A percentile compares a stretch with the other conserved stretches of the same genome.
These are phyloP conservation scores for Drosophila kanapiae DNA, from an alignment of 1,140 invertebrate genomes.

Conservation along the genomic window DNA sequence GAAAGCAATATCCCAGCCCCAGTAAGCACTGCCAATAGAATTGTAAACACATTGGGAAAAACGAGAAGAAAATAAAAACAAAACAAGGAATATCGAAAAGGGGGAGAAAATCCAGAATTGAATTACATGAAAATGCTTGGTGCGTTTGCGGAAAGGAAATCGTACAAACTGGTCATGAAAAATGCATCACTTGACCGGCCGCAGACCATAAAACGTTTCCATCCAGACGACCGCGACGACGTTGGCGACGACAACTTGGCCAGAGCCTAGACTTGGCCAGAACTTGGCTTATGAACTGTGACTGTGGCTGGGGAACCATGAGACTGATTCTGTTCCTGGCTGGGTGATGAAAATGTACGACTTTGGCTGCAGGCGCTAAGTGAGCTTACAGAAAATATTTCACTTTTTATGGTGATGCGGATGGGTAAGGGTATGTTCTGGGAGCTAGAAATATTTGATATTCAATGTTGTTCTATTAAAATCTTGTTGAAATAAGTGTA, in stretches of 20 bases:
- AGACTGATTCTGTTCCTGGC: slow-evolving; percentile 50
- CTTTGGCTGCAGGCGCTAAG: slow-evolving; percentile 71
- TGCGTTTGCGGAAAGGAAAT: slow-evolving; percentile 79
- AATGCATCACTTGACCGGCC: slow-evolving; percentile 70
- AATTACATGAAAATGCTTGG: slow-evolving; percentile 80
- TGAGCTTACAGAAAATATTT: slow-evolving; percentile 65
- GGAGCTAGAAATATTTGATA: neutral
- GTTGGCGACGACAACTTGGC: slow-evolving; percentile 41
- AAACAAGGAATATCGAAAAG: neutral
- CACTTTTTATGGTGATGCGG: slow-evolving; percentile 35
- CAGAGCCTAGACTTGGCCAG: slow-evolving; percentile 8
- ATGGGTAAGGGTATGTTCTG: slow-evolving; percentile 14
- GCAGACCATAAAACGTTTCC: slow-evolving; percentile 67
- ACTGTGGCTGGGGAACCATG: slow-evolving; percentile 17
- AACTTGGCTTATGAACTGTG: slow-evolving; percentile 32
- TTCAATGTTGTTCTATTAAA: neutral
- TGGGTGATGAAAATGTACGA: slow-evolving; percentile 81
- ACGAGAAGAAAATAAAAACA: slow-evolving; percentile 45
- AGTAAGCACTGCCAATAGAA: slow-evolving; percentile 66
- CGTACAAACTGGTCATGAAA: slow-evolving; percentile 84
- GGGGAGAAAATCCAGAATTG: slow-evolving; percentile 61
- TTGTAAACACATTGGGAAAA: slow-evolving; percentile 70
- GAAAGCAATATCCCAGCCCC: slow-evolving; percentile 27
- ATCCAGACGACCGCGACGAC: slow-evolving; percentile 51
- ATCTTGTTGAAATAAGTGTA: neutral